Evolutionary conservation across 2,797 vertebrate species (phyloP), one percentile per base, ranked within the genome.

Genomic region (Schizopygopsis pylzovi): DNA sequence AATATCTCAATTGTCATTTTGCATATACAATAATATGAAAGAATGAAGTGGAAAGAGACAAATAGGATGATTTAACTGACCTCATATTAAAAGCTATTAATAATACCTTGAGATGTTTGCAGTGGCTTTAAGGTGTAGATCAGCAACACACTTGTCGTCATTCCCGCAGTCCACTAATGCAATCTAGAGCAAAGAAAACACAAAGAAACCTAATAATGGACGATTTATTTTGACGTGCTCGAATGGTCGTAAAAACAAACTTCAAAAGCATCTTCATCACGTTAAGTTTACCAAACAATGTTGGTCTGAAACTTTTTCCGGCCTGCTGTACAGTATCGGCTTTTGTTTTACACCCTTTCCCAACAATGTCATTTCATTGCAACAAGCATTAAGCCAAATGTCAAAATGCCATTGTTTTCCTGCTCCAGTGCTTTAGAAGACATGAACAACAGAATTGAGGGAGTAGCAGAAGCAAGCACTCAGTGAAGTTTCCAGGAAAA

Each of bases 131-230:
- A 99, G 94, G 49, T 94, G 93, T 59, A 99, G 95, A 90, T 99
- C 96, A 28, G 97, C 95, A 77, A 97, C 94, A 90, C 98, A 99
- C 92, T 91, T 97, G 77, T 96, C 93, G 81, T 97, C 92, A 20
- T 90, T 95, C 88, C 97, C 97, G 92, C 98, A 99, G 87, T 99
- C 97, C 89, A 99, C 97, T 33, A 96, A 90, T 15, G 94, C 91
- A 88, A 96, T 94, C 95, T 96, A 80, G 25, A 81, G 20, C 0
- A 79, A 78, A 75, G 9, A 72, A 76, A 79, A 67, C 4, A 63
- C 5, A 16, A 39, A 71, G 12, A 41, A 49, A 83, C 6, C 13
- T 37, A 56, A 18, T 41, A 15, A 77, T 15, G 22, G 33, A 82
- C 20, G 0, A 25, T 8, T 7, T 59, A 43, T 13, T 78, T 8